These are phyloP conservation scores for Heteromurus nitidus DNA, from an alignment of 2,888 invertebrate species.

Conservation along the genomic window DNA sequence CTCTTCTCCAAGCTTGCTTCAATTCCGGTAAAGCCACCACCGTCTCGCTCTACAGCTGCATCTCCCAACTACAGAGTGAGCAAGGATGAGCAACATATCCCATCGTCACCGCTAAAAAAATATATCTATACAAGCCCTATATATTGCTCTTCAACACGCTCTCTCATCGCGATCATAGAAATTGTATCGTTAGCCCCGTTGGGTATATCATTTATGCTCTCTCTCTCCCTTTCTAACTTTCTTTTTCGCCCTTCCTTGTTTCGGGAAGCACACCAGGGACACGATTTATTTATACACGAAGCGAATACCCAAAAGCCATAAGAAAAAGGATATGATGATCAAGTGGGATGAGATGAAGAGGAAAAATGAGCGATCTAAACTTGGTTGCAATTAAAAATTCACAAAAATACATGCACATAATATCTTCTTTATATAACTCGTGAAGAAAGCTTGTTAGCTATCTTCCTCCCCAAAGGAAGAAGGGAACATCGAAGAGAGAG, in stretches of 20 bases:
- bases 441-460: too few species aligned
- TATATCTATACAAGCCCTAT: neutral
- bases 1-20: neutral
- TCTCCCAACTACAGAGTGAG: neutral
- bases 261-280: neutral
- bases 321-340: neutral
- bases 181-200: constrained; percentile 32
- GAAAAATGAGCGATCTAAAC: constrained; percentile 70
- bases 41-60: neutral
- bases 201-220: constrained; percentile 25
- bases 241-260: neutral
- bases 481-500: too few species aligned
- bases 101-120: neutral
- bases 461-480: too few species aligned
- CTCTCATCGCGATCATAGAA: constrained; percentile 8
- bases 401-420: constrained; percentile 67
- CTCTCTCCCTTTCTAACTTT: constrained; percentile 18
- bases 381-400: constrained; percentile 74
- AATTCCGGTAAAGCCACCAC: neutral
- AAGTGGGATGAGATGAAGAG: constrained; percentile 38
- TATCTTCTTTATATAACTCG: too few species aligned
- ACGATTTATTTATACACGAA: neutral
- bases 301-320: neutral
- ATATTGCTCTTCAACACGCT: too few species aligned
- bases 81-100: too few species aligned